phyloP scores from a whole-genome alignment of 1,140 invertebrate genomes.

The Hyles euphorbiae region DNA sequence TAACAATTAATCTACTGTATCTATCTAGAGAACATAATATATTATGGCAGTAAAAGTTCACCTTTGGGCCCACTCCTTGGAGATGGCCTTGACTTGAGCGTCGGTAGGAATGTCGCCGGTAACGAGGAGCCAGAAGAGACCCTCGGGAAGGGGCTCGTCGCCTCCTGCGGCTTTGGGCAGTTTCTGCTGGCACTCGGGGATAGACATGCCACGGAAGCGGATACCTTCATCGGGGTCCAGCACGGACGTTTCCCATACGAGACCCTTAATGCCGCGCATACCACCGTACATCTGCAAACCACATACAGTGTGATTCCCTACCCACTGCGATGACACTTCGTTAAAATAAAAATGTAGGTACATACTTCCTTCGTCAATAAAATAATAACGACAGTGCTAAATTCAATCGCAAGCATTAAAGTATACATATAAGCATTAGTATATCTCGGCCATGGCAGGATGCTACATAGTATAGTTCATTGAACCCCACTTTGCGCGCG shows the following conservation, averaged over 20 bases:
- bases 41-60: slow-evolving; percentile 37
- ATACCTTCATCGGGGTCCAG: slow-evolving; percentile 97
- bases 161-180: slow-evolving; percentile 92
- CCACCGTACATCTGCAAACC: slow-evolving; percentile 90
- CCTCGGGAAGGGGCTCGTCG: slow-evolving; percentile 94
- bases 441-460: no score
- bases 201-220: slow-evolving; percentile 95
- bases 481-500: no score
- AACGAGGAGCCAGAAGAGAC: slow-evolving; percentile 95
- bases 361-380: no score
- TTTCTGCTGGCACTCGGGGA: slow-evolving; percentile 95
- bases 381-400: no score
- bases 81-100: slow-evolving; percentile 88
- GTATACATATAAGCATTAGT: no score
- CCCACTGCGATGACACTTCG: no score
- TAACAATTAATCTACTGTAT: no score
- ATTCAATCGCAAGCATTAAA: no score
- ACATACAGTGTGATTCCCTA: not conserved
- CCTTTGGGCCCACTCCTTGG: slow-evolving; percentile 93
- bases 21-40: no score
- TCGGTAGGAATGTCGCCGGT: slow-evolving; percentile 94
- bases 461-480: no score
- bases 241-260: slow-evolving; percentile 97
- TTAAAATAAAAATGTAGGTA: no score
- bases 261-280: slow-evolving; percentile 96